Conservation (phyloP, 2,113 vertebrate genomes). For the Kryptolebias marmoratus region DNA sequence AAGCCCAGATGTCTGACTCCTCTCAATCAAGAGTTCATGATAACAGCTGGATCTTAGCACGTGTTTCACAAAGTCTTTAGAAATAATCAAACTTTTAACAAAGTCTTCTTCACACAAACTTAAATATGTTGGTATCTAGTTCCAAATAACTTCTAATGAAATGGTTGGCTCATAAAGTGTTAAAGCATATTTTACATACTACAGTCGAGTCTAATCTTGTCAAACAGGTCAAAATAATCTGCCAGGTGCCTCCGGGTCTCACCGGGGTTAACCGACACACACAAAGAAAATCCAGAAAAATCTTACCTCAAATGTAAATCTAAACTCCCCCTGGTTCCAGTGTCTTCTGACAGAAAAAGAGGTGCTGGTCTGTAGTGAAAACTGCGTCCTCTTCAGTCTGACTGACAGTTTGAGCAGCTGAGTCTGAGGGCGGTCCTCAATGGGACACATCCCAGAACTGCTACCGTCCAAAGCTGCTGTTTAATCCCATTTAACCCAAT, state of each 20-base stretch:
- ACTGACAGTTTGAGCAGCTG: constrained; percentile 31
- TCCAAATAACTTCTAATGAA: background rate
- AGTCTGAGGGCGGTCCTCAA: constrained; percentile 59
- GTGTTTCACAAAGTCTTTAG: background rate
- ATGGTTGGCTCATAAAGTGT: background rate
- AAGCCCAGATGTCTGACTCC: constrained; percentile 31
- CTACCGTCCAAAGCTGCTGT: constrained; percentile 25
- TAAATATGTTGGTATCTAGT: background rate
- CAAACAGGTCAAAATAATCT: background rate
- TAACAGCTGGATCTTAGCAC: constrained; percentile 5
- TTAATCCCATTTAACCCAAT: background rate
- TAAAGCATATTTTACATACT: background rate
- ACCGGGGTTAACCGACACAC: background rate
- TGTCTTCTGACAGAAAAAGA: background rate
- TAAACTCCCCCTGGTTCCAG: background rate
- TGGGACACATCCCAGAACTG: constrained; percentile 41
- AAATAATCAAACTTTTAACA: background rate
- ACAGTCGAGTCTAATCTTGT: background rate
- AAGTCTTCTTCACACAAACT: background rate
- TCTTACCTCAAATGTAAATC: constrained; percentile 29
- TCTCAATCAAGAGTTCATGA: constrained; percentile 1
- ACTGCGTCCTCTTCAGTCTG: constrained; percentile 14
- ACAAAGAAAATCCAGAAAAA: background rate
- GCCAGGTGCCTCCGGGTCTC: constrained; percentile 42
- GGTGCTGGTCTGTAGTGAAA: background rate